These are phyloP conservation scores for Malurus splendens DNA, from an alignment of 2,797 vertebrate genomes.

Conservation along the genomic window DNA sequence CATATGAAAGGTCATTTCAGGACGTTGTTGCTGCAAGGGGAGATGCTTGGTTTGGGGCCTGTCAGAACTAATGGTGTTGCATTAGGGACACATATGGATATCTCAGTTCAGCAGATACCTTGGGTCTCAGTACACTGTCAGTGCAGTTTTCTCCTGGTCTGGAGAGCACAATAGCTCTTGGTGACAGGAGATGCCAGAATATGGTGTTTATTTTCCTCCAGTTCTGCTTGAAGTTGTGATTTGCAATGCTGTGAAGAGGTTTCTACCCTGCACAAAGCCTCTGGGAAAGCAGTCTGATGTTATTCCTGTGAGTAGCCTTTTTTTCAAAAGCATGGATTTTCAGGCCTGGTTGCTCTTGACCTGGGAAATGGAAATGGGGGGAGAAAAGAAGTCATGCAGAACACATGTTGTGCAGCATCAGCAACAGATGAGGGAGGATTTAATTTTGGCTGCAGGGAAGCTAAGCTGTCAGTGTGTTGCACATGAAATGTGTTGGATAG, in stretches of 20 bases:
- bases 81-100: not conserved
- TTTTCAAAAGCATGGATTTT: not conserved
- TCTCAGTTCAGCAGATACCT: not conserved
- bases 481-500: not conserved
- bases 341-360: not conserved
- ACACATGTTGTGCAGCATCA: constrained; percentile 7
- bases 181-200: not conserved
- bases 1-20: not conserved
- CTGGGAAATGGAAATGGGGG: not conserved
- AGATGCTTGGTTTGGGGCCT: not conserved
- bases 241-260: not conserved
- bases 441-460: not conserved
- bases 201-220: not conserved
- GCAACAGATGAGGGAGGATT: not conserved
- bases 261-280: not conserved
- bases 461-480: not conserved
- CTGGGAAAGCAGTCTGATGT: not conserved
- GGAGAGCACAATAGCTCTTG: not conserved
- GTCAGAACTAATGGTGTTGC: not conserved
- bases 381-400: not conserved
- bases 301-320: not conserved
- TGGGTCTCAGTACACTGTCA: not conserved
- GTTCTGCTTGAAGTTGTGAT: not conserved
- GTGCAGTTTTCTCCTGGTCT: not conserved
- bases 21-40: not conserved